A percentile compares a stretch with the other conserved stretches of the same genome.
Conservation (phyloP, 2,797 vertebrate genomes). For the Melopsittacus undulatus region DNA sequence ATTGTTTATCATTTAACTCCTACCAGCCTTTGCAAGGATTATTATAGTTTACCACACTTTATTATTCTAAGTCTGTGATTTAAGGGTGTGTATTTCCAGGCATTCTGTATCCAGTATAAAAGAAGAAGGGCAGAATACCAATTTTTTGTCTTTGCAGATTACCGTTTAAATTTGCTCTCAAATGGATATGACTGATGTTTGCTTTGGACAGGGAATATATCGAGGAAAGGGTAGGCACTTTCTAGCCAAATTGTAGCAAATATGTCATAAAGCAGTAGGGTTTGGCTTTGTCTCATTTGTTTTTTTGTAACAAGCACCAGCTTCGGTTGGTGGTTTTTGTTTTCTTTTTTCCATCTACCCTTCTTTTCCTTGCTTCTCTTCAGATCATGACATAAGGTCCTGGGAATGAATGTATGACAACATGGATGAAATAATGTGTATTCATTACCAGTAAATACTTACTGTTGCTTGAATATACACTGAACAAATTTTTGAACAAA, state of each 20-base stretch:
- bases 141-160: not conserved
- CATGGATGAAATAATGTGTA: not conserved
- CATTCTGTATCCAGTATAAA: not conserved
- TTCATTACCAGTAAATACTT: not conserved
- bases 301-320: conserved; percentile 6
- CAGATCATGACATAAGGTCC: not conserved
- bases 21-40: not conserved
- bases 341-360: not conserved
- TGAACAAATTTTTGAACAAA: not conserved
- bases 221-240: not conserved
- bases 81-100: not conserved
- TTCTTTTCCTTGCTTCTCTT: not conserved
- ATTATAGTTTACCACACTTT: not conserved
- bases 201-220: not conserved
- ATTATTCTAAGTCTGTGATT: not conserved
- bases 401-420: not conserved
- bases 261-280: not conserved
- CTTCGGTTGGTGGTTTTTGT: not conserved
- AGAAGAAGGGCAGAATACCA: not conserved
- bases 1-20: not conserved
- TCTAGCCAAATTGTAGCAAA: not conserved
- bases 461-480: not conserved
- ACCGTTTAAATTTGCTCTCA: not conserved
- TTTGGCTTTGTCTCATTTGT: conserved; percentile 6
- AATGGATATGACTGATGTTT: not conserved